Conservation (phyloP, 2,888 invertebrate species). For the Xanthorhoe designata region DNA sequence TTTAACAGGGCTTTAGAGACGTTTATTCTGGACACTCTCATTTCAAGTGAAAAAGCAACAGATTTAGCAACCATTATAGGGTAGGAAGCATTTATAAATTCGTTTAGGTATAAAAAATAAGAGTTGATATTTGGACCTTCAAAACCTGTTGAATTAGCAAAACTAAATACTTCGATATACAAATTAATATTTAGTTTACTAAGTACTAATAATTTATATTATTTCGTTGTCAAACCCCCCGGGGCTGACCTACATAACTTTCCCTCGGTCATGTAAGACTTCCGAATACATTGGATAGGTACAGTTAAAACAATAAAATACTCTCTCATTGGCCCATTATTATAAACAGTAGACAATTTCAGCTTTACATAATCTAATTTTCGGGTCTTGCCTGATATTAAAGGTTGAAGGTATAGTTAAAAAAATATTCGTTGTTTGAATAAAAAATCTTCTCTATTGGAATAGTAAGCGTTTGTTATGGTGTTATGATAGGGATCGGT, state of each 20-base stretch:
- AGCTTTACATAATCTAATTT: constrained; percentile 12
- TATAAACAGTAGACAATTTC: not conserved
- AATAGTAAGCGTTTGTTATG: constrained; percentile 1
- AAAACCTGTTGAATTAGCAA: too few relatives aligned
- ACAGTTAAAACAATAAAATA: not conserved
- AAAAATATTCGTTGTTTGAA: constrained; percentile 14
- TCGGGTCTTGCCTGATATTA: constrained; percentile 22
- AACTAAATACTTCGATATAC: too few relatives aligned
- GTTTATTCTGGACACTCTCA: too few relatives aligned
- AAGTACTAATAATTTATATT: too few relatives aligned
- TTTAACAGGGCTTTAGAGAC: too few relatives aligned
- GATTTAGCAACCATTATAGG: too few relatives aligned
- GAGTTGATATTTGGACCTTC: too few relatives aligned
- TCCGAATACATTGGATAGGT: not conserved
- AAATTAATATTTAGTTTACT: too few relatives aligned
- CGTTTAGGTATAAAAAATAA: too few relatives aligned
- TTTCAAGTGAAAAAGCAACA: too few relatives aligned
- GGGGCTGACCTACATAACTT: not conserved
- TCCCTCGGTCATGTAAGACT: not conserved
- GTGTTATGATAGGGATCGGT: constrained; percentile 5
- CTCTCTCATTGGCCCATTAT: not conserved
- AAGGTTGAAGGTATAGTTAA: constrained; percentile 29
- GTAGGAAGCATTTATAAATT: too few relatives aligned
- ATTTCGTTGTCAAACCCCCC: not conserved
- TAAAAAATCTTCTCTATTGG: constrained; percentile 14